phyloP scores from a whole-genome alignment of 2,113 vertebrate species.

The Tinamus guttatus region DNA sequence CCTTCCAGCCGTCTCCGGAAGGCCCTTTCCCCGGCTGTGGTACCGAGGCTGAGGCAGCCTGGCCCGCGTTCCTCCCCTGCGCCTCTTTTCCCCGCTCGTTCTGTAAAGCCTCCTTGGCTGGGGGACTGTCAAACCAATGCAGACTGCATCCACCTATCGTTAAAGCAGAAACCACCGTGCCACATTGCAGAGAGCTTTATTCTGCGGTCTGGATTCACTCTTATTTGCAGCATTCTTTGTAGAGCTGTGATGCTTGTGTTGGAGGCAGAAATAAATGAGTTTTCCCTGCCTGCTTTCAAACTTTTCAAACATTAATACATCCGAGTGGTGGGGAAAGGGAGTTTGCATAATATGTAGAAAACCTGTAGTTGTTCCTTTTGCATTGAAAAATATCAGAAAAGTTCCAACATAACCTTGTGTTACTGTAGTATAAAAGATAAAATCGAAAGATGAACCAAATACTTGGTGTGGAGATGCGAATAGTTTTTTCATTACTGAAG shows the following conservation, averaged over 20 bases:
- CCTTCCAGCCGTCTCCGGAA: neutral
- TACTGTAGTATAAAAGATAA: neutral
- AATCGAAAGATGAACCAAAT: neutral
- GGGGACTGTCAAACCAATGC: constrained; percentile 26
- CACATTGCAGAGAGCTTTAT: constrained; percentile 1
- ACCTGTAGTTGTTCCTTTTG: neutral
- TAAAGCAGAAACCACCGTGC: neutral
- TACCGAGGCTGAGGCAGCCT: neutral
- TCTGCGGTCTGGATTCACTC: constrained; percentile 3
- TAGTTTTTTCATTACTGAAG: neutral
- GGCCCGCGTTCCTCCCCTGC: neutral
- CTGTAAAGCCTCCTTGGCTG: neutral
- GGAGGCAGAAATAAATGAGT: neutral
- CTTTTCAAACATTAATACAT: constrained; percentile 18
- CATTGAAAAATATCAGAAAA: neutral
- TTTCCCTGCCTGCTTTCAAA: neutral
- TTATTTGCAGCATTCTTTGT: constrained; percentile 18
- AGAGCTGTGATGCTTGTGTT: neutral
- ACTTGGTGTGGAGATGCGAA: neutral
- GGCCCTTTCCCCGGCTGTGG: neutral
- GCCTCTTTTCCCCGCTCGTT: neutral
- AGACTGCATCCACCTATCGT: neutral
- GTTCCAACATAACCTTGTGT: neutral
- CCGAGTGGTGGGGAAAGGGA: neutral
- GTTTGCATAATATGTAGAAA: neutral